Base-by-base conservation (phyloP, 2,888 invertebrate species). In the Blastobasis adustella region DNA sequence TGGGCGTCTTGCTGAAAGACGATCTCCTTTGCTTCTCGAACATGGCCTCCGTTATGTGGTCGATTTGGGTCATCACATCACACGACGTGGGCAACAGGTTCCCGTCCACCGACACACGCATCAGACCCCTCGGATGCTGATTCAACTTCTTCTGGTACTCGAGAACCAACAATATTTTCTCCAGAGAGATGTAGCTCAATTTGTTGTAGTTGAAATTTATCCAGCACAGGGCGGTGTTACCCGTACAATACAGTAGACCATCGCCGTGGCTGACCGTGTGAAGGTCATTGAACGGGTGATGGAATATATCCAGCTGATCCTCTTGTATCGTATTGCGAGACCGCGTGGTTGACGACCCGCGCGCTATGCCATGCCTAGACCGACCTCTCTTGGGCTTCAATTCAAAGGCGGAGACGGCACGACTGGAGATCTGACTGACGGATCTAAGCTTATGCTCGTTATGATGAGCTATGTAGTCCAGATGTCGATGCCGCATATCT, bases 171-270 rank as follows among this genome's bases (percentile, higher is more conserved):
- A 65, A 36, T 10, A 71, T 45, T 47, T 61, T 67, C 40, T 58
- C 57, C 5, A 71, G 40, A 4, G 58, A 57, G 3, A 58, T 7
- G 47, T 59, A 67, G 4, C 61, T 61, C 36, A 73, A 44, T 46
- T 65, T 58, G 47, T 72, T 71, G 48, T 64, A 71, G 0, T 66
- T 57, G 5, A 73, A 40, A 52, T 68, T 71, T 10, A 73, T 58
- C 47, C 61, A 67, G 23, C 53, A 54, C 5, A 72, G 42, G 0
- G 55, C 8, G 41, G 65, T 67, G 45, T 72, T 71, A 0, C 73
- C 72, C 6, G 53, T 50, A 38, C 65, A 66, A 48, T 48, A 48
- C n/a, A 47, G 0, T 67, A 45, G 4, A 0, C 58, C 67, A n/a
- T 72, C 58, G 52, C 54, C n/a, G n/a, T n/a, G 66, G 1, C 51